Percentiles rank a stretch among this genome's conserved stretches.
These are phyloP conservation scores for Narcine bancroftii DNA, from an alignment of 2,113 vertebrate species.

Conservation along the genomic window DNA sequence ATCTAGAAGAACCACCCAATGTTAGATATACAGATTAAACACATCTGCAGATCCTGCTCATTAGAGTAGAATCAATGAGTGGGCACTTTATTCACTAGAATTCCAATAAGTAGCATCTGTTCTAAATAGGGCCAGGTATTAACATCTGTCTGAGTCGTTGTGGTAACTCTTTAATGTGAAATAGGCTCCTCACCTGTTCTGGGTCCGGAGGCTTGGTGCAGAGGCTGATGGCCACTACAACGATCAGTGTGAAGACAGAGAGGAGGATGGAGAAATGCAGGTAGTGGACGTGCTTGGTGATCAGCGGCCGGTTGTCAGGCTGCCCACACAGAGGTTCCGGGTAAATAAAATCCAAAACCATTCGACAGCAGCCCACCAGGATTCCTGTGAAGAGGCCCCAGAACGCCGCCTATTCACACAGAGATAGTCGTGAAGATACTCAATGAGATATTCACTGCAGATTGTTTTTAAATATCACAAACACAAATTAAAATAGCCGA, in stretches of 20 bases:
- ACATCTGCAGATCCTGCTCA: not conserved
- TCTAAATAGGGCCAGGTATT: not conserved
- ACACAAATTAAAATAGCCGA: not conserved
- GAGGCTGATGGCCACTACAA: slow-evolving; percentile 65
- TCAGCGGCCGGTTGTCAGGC: slow-evolving; percentile 59
- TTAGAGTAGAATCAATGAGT: not conserved
- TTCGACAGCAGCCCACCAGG: slow-evolving; percentile 63
- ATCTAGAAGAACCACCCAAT: not conserved
- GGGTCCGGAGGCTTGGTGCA: slow-evolving; percentile 60
- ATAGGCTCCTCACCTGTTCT: slow-evolving; percentile 51
- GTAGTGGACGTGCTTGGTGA: slow-evolving; percentile 80
- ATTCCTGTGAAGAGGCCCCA: slow-evolving; percentile 73
- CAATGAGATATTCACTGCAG: not conserved
- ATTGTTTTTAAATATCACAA: not conserved
- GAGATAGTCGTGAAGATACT: not conserved
- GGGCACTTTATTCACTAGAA: not conserved
- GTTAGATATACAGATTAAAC: not conserved
- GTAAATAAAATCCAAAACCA: slow-evolving; percentile 84
- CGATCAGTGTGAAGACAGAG: slow-evolving; percentile 56
- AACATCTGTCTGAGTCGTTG: not conserved
- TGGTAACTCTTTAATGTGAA: not conserved
- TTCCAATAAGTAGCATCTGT: not conserved
- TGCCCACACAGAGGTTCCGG: slow-evolving; percentile 70
- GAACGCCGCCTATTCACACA: slow-evolving; percentile 72
- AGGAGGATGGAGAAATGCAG: slow-evolving; percentile 87